These are phyloP conservation scores for Drosophila kikkawai DNA, from an alignment of 1,140 invertebrate species.

Conservation along the genomic window DNA sequence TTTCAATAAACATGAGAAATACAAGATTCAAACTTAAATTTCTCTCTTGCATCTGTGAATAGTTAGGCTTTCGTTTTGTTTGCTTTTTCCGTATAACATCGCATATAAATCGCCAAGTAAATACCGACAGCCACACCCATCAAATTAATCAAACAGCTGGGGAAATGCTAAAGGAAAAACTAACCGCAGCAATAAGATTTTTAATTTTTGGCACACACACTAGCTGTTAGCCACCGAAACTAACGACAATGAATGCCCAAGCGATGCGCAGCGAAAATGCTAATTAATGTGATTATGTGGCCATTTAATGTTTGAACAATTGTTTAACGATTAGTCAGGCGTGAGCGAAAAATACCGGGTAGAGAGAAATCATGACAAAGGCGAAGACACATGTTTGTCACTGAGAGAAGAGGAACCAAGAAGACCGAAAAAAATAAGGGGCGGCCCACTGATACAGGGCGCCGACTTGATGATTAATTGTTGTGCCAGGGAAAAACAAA, in stretches of 20 bases:
- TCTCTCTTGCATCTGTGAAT: background rate
- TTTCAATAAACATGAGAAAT: background rate
- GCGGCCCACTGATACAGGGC: slow-evolving; percentile 6
- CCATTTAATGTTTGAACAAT: slow-evolving; percentile 80
- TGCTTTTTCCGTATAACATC: slow-evolving; percentile 10
- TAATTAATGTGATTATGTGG: slow-evolving; percentile 83
- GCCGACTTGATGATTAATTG: slow-evolving; percentile 70
- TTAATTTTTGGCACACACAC: slow-evolving; percentile 49
- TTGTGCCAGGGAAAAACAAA: slow-evolving; percentile 37
- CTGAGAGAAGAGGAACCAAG: background rate
- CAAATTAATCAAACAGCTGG: slow-evolving; percentile 44
- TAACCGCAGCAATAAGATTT: slow-evolving; percentile 29
- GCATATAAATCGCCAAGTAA: slow-evolving; percentile 29
- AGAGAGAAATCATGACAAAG: slow-evolving; percentile 1
- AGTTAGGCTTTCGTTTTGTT: slow-evolving; percentile 7
- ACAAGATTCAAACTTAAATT: slow-evolving; percentile 3
- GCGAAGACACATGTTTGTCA: slow-evolving; percentile 45
- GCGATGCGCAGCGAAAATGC: slow-evolving; percentile 72
- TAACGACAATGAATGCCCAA: slow-evolving; percentile 27
- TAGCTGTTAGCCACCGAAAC: slow-evolving; percentile 9
- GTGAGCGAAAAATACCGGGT: slow-evolving; percentile 16
- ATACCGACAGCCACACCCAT: slow-evolving; percentile 39
- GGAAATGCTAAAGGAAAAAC: background rate
- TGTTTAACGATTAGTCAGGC: slow-evolving; percentile 82
- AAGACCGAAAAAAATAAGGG: slow-evolving; percentile 2